Evolutionary conservation across 2,113 vertebrate genomes (phyloP).

Genomic region (Limnothrissa miodon): DNA sequence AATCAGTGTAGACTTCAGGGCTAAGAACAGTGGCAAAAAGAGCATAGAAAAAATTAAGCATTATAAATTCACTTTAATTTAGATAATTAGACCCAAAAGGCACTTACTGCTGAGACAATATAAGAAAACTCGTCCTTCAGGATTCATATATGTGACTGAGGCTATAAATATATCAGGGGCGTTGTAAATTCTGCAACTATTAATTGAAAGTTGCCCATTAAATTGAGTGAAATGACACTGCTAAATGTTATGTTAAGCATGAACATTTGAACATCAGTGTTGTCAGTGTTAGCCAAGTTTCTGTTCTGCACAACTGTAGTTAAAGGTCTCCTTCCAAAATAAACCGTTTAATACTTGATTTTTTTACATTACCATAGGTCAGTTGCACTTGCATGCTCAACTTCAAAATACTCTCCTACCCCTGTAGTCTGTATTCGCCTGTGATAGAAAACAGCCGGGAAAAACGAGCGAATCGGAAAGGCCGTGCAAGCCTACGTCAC

Average conservation of each 20-base stretch:
- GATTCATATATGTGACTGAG: slow-evolving; percentile 42
- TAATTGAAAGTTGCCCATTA: slow-evolving; percentile 42
- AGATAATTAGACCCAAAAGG: slow-evolving; percentile 53
- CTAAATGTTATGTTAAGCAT: neutral
- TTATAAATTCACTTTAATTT: slow-evolving; percentile 56
- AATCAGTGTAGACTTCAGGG: slow-evolving; percentile 39
- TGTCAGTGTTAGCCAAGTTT: neutral
- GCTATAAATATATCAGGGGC: slow-evolving; percentile 50
- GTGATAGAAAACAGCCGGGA: no score
- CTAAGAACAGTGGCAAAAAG: slow-evolving; percentile 32
- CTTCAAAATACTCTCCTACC: no score
- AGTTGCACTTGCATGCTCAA: no score
- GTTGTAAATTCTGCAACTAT: slow-evolving; percentile 33
- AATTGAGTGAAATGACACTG: slow-evolving; percentile 19
- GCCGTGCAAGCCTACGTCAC: no score
- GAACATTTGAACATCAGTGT: neutral
- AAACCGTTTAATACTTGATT: no score
- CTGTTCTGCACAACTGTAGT: neutral
- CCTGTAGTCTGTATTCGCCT: no score
- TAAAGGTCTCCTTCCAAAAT: no score
- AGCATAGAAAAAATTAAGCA: slow-evolving; percentile 39
- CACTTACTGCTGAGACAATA: slow-evolving; percentile 44
- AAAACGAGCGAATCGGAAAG: no score
- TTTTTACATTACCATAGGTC: no score
- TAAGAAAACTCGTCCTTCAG: slow-evolving; percentile 45